Base-by-base conservation (phyloP, 2,888 invertebrate genomes). In the Megaustenia siamemsis region DNA sequence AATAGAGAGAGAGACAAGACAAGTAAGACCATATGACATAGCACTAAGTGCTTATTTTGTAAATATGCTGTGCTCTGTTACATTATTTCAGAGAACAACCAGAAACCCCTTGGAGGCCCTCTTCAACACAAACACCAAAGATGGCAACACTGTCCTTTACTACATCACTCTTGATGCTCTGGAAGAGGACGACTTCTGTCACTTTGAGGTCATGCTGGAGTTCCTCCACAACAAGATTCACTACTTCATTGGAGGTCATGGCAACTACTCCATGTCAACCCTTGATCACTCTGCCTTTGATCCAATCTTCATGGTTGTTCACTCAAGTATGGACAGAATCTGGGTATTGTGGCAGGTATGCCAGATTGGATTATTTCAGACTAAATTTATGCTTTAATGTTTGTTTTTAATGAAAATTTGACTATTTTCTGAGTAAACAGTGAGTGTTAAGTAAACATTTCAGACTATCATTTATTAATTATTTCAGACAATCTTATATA, bases 271-370 rank as follows among this genome's bases (percentile, higher is more conserved):
- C 32, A 87, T 88, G 88, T 71, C 88, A 24, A 87, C 87, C 10
- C 79, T 88, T 56, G 87, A 86, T 56, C 87, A 84, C 82, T 85
- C 87, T n/a, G 88, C 88, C 18, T 88, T 84, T 71, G 88, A 88
- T 79, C 88, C 88, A 8, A 66, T 88, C 68, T 88, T 88, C 79
- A 86, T 88, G 84, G 78, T 88, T 12, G 85, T 86, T 43, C 88
- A 88, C 63, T 77, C 87, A 28, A 82, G 86, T 79, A 75, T 88
- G 60, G 88, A 88, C 82, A 86, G 87, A 84, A 78, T 88, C 38
- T 88, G 88, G 88, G 53, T 53, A 40, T 85, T 87, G 77, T 87
- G 88, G 88, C 87, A 88, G 85, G 75, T 78, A 28, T 69, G 38
- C 24, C n/a, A n/a, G n/a, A n/a, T n/a, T n/a, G n/a, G n/a, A n/a